Percentiles rank a stretch among this genome's conserved stretches.
These are phyloP conservation scores for Meandrusa payeni DNA, from an alignment of 2,888 invertebrate species.

Conservation along the genomic window DNA sequence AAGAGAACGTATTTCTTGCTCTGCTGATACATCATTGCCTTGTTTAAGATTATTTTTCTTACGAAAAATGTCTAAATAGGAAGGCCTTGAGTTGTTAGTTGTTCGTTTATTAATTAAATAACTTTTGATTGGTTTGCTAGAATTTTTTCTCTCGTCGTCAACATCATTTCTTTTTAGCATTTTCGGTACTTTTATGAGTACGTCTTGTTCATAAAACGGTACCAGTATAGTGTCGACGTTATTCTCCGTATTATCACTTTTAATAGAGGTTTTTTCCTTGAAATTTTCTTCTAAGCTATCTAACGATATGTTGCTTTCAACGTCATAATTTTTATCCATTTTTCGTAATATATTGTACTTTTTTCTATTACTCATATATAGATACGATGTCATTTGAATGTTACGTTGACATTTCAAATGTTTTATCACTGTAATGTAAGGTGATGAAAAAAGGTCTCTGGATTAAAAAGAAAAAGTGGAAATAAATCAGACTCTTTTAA, in stretches of 20 bases:
- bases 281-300: constrained; percentile 62
- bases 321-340: constrained; percentile 55
- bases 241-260: constrained; percentile 39
- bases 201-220: constrained; percentile 73
- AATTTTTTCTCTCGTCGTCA: constrained; percentile 32
- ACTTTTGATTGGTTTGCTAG: constrained; percentile 29
- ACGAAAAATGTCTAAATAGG: constrained; percentile 66
- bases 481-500: too few relatives aligned
- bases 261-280: constrained; percentile 39
- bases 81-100: constrained; percentile 39
- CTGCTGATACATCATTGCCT: constrained; percentile 26
- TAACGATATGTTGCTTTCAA: constrained; percentile 56
- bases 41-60: constrained; percentile 50
- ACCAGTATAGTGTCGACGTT: constrained; percentile 68
- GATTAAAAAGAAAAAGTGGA: too few relatives aligned
- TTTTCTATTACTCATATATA: constrained; percentile 53
- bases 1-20: constrained; percentile 57
- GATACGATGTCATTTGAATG: constrained; percentile 51
- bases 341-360: constrained; percentile 34
- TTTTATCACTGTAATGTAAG: constrained; percentile 19
- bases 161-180: constrained; percentile 41
- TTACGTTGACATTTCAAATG: constrained; percentile 35
- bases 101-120: constrained; percentile 60
- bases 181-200: constrained; percentile 65
- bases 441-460: background rate